These are phyloP conservation scores for Sturmia bella DNA, from an alignment of 2,888 invertebrate genomes.

Conservation along the genomic window DNA sequence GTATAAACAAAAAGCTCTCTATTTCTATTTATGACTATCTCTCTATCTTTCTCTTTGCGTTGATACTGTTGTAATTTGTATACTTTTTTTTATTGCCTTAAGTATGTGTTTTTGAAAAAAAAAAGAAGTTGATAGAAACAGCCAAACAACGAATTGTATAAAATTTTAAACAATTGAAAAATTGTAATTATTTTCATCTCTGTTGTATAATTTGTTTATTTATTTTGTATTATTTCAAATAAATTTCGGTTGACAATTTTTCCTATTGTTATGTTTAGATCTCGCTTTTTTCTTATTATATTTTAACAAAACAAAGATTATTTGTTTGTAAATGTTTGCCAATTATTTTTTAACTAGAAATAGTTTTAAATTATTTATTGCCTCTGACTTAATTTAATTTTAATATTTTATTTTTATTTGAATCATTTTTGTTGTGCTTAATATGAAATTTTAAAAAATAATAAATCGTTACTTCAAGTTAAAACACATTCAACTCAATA, in stretches of 20 bases:
- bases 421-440: slow-evolving; percentile 43
- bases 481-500: slow-evolving; percentile 16
- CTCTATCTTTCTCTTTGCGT: slow-evolving; percentile 63
- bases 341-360: slow-evolving; percentile 41
- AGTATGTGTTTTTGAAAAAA: slow-evolving; percentile 35
- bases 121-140: slow-evolving; percentile 9
- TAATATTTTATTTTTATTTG: slow-evolving; percentile 9
- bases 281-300: slow-evolving; percentile 59
- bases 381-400: slow-evolving; percentile 39
- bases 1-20: slow-evolving; percentile 53
- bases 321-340: slow-evolving; percentile 61
- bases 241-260: slow-evolving; percentile 38
- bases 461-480: slow-evolving; percentile 3
- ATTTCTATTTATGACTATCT: slow-evolving; percentile 10
- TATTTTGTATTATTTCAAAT: neutral
- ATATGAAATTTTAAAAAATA: slow-evolving; percentile 8
- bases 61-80: slow-evolving; percentile 64
- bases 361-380: slow-evolving; percentile 56
- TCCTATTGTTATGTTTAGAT: slow-evolving; percentile 64
- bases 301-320: neutral
- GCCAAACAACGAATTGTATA: slow-evolving; percentile 67
- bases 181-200: slow-evolving; percentile 49
- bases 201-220: slow-evolving; percentile 39
- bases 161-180: slow-evolving; percentile 40
- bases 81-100: slow-evolving; percentile 64